Percentiles rank a stretch among this genome's conserved stretches.
phyloP scores from a whole-genome alignment of 1,140 invertebrate genomes.

The Arion vulgaris region DNA sequence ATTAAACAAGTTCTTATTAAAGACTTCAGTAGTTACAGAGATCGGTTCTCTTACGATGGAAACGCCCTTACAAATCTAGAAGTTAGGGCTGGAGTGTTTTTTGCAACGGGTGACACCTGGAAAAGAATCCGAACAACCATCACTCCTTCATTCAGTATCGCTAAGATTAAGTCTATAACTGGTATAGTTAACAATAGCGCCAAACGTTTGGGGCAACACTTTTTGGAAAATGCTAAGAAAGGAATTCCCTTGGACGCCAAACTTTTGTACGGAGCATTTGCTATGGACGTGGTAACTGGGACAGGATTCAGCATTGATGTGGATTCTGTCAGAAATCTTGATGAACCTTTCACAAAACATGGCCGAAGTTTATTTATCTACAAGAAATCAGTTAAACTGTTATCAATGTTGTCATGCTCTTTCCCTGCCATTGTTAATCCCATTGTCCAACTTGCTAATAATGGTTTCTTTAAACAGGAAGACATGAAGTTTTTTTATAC shows the following conservation, averaged over 20 bases:
- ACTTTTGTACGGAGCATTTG: constrained; percentile 69
- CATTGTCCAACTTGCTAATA: neutral
- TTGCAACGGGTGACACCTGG: constrained; percentile 72
- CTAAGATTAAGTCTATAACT: constrained; percentile 75
- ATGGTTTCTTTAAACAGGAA: constrained; percentile 17
- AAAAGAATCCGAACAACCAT: constrained; percentile 75
- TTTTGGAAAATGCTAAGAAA: neutral
- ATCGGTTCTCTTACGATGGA: neutral
- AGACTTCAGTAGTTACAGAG: constrained; percentile 10
- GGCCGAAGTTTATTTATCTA: constrained; percentile 48
- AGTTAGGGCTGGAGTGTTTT: constrained; percentile 51
- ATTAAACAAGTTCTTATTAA: constrained; percentile 20
- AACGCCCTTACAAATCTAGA: neutral
- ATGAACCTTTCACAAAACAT: constrained; percentile 60
- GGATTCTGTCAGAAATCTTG: constrained; percentile 74
- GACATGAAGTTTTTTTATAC: constrained; percentile 19
- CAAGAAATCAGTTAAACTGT: neutral
- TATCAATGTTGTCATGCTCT: neutral
- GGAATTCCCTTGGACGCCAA: constrained; percentile 1
- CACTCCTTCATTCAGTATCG: constrained; percentile 75
- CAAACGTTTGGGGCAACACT: neutral
- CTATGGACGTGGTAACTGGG: constrained; percentile 77
- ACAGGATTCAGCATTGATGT: constrained; percentile 77
- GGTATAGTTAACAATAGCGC: constrained; percentile 1
- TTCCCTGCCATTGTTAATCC: neutral